Percentiles rank a stretch among this genome's conserved stretches.
phyloP scores from a whole-genome alignment of 2,888 invertebrate species.

The Phoenoteleia sp. region DNA sequence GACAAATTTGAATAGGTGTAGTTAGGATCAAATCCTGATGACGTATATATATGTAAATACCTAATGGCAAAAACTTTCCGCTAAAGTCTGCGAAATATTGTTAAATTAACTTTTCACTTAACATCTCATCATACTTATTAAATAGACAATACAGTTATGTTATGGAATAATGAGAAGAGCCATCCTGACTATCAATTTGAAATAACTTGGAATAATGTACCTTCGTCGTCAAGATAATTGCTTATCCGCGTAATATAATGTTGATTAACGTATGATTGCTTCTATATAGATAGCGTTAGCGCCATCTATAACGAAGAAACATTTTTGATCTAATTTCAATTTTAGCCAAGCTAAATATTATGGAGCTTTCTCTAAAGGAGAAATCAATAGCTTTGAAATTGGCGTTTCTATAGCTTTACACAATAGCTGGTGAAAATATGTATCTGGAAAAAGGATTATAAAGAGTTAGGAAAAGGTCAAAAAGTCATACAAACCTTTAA shows the following conservation, averaged over 20 bases:
- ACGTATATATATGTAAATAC: no score
- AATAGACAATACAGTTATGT: constrained; percentile 51
- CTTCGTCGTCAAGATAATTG: constrained; percentile 60
- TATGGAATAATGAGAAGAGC: constrained; percentile 48
- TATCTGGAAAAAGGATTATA: no score
- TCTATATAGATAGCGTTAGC: constrained; percentile 28
- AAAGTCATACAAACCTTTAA: no score
- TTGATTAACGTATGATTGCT: constrained; percentile 63
- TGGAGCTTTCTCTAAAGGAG: constrained; percentile 2
- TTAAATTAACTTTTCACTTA: constrained; percentile 32
- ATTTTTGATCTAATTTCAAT: constrained; percentile 63
- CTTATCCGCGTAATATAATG: constrained; percentile 66
- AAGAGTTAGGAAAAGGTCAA: no score
- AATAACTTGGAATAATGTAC: constrained; percentile 61
- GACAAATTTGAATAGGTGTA: not conserved
- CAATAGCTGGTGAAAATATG: not conserved
- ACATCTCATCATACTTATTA: constrained; percentile 22
- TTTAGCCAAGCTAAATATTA: constrained; percentile 26
- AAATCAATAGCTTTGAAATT: constrained; percentile 5
- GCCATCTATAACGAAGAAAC: constrained; percentile 34
- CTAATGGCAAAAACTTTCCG: no score
- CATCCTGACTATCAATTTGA: constrained; percentile 55
- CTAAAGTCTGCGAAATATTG: not conserved
- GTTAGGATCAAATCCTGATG: no score
- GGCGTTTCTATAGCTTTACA: not conserved